phyloP scores from a whole-genome alignment of 2,888 invertebrate species.

The Imbricaverruca yamaguchii region DNA sequence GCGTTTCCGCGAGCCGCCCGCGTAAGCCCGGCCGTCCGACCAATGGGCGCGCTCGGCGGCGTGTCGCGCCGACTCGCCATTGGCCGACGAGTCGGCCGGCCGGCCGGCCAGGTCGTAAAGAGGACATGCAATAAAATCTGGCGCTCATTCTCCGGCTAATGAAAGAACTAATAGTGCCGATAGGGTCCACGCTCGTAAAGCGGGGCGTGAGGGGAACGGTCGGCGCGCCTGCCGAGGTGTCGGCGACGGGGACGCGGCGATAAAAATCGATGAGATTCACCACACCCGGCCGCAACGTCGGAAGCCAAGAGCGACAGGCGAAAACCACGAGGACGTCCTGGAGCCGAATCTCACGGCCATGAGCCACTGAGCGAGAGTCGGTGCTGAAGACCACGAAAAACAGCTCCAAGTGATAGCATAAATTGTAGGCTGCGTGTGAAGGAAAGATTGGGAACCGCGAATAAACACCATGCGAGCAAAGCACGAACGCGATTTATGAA shows the following conservation, averaged over 20 bases:
- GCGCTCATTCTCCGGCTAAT: slow-evolving; percentile 16
- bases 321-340: too few relatives aligned
- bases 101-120: slow-evolving; percentile 7
- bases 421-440: too few relatives aligned
- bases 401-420: too few relatives aligned
- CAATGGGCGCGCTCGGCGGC: not conserved
- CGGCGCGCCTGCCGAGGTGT: not conserved
- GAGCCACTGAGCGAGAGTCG: too few relatives aligned
- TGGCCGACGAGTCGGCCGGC: not conserved
- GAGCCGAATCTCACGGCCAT: too few relatives aligned
- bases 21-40: not conserved
- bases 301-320: too few relatives aligned
- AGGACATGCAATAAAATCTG: slow-evolving; percentile 21
- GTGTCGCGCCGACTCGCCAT: not conserved
- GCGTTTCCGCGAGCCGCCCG: not conserved
- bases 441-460: too few relatives aligned
- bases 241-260: not conserved
- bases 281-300: not conserved
- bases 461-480: too few relatives aligned
- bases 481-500: too few relatives aligned
- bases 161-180: slow-evolving; percentile 20
- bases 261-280: not conserved
- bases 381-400: too few relatives aligned
- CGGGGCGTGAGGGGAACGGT: not conserved
- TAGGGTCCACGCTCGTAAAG: slow-evolving; percentile 14